Evolutionary conservation across 1,140 invertebrate species (phyloP).

Genomic region (Kradibia gibbosae): DNA sequence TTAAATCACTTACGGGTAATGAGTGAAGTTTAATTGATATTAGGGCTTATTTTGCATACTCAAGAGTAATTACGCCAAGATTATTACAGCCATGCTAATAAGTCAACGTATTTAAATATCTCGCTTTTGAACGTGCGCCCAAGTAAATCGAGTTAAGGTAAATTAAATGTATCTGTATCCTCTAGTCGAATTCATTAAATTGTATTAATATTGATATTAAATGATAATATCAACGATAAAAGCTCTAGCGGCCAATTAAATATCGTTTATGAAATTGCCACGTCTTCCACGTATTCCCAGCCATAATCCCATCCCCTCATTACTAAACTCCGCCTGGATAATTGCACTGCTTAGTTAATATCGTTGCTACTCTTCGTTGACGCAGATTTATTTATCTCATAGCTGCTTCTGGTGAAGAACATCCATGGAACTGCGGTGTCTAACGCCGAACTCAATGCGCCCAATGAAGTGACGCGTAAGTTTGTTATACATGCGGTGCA

Average conservation of each 20-base stretch:
- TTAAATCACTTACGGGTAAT: background rate
- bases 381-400: background rate
- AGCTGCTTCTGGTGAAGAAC: background rate
- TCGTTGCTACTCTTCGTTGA: background rate
- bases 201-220: constrained; percentile 4
- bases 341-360: background rate
- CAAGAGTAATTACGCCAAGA: background rate
- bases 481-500: no score
- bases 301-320: background rate
- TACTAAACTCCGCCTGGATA: no score
- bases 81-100: background rate
- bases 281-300: background rate
- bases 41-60: background rate
- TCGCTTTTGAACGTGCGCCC: no score
- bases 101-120: no score
- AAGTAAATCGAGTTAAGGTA: background rate
- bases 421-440: background rate
- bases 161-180: background rate
- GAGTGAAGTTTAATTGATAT: background rate
- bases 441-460: background rate
- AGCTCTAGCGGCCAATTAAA: background rate
- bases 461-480: no score
- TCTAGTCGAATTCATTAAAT: background rate
- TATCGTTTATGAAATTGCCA: background rate
- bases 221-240: background rate